A percentile compares a stretch with the other conserved stretches of the same genome.
phyloP scores from a whole-genome alignment of 2,113 vertebrate species.

The Gymnobelideus leadbeateri region DNA sequence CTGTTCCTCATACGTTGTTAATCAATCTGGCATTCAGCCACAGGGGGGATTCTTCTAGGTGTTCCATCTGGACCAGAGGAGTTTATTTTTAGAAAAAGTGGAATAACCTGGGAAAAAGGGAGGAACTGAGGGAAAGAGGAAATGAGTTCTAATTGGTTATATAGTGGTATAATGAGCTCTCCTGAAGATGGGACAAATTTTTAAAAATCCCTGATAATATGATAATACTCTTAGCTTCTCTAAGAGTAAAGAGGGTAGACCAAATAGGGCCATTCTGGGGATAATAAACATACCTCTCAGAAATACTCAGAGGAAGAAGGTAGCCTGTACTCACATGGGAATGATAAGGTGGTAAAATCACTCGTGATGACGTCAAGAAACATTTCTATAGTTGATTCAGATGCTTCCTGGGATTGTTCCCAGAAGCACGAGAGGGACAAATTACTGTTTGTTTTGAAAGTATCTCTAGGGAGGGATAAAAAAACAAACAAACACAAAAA shows the following conservation, averaged over 20 bases:
- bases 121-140: not conserved
- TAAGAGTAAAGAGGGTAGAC: not conserved
- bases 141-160: not conserved
- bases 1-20: not conserved
- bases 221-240: no score
- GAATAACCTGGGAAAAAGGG: not conserved
- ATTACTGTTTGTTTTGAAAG: slow-evolving; percentile 17
- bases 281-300: not conserved
- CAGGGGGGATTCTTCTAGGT: not conserved
- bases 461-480: not conserved
- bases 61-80: not conserved
- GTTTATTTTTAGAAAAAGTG: slow-evolving; percentile 29
- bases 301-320: not conserved
- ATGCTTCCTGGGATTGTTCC: not conserved
- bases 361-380: not conserved
- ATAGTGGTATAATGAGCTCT: not conserved
- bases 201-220: not conserved
- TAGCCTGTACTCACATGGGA: not conserved
- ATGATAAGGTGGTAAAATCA: not conserved
- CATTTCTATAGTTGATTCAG: not conserved
- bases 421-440: not conserved
- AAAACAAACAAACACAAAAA: not conserved
- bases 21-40: not conserved
- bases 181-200: not conserved
- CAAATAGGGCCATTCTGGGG: slow-evolving; percentile 2